Percentiles rank a stretch among this genome's conserved stretches.
Evolutionary conservation across 2,888 invertebrate species (phyloP).

Genomic region (Lacanobia oleracea): DNA sequence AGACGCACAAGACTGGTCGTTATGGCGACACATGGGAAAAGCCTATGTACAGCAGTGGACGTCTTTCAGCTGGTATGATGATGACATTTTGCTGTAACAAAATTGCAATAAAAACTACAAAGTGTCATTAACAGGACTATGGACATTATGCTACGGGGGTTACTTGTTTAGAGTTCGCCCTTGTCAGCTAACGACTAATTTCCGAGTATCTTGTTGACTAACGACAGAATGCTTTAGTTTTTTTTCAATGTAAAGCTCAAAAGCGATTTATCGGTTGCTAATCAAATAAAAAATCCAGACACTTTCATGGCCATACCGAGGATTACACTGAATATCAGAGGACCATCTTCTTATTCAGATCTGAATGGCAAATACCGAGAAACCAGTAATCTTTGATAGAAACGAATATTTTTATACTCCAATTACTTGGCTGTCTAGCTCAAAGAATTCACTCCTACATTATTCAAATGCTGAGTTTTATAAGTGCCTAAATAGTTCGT

Average conservation of each 20-base stretch:
- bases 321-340: constrained; percentile 68
- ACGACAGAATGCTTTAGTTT: too few species aligned
- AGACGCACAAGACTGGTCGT: too few species aligned
- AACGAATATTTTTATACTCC: constrained; percentile 41
- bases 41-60: too few species aligned
- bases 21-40: too few species aligned
- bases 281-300: neutral
- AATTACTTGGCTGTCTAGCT: constrained; percentile 23
- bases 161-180: too few species aligned
- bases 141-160: neutral
- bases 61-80: too few species aligned
- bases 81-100: too few species aligned
- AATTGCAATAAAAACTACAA: too few species aligned
- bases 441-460: constrained; percentile 2
- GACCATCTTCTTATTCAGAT: constrained; percentile 70
- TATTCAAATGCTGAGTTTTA: constrained; percentile 18
- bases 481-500: neutral
- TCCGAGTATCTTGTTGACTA: too few species aligned
- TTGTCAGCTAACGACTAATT: too few species aligned
- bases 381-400: constrained; percentile 57
- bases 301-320: constrained; percentile 64
- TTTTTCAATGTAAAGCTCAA: neutral
- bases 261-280: neutral
- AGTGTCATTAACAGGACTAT: neutral
- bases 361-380: constrained; percentile 71